Conservation (phyloP, 2,113 vertebrate species). For the Prunella himalayana region DNA sequence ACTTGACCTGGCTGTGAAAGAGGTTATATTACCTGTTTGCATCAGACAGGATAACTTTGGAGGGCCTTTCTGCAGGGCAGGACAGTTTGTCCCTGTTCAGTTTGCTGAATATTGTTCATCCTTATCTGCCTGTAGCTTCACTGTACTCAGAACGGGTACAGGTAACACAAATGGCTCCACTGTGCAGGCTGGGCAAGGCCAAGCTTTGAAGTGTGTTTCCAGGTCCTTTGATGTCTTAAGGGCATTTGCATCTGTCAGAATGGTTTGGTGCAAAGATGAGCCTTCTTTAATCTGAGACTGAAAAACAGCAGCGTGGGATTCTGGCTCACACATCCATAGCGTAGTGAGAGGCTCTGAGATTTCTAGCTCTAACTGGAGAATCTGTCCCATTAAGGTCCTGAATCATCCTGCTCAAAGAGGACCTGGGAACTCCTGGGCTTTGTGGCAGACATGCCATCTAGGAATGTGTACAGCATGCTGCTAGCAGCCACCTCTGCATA, state of each 20-base stretch:
- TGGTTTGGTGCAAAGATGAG: conserved; percentile 13
- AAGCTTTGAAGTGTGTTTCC: conserved; percentile 20
- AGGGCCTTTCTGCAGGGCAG: neutral
- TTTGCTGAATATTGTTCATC: neutral
- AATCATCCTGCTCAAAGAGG: neutral
- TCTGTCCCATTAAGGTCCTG: neutral
- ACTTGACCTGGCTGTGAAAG: neutral
- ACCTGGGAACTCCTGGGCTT: neutral
- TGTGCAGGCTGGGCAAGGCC: neutral
- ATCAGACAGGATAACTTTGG: neutral
- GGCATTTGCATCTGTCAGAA: conserved; percentile 44
- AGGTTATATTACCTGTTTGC: neutral
- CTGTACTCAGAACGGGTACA: neutral
- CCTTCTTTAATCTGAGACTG: conserved; percentile 5
- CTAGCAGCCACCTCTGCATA: neutral
- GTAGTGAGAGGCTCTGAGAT: neutral
- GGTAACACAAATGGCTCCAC: neutral
- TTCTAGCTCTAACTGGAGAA: neutral
- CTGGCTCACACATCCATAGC: neutral
- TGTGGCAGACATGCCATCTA: neutral
- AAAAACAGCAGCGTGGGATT: conserved; percentile 5
- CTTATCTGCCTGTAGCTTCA: neutral
- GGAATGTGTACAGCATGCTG: neutral
- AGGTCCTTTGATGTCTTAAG: conserved; percentile 35
- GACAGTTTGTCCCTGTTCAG: neutral